A percentile compares a stretch with the other conserved stretches of the same genome.
Evolutionary conservation across 2,797 vertebrate species (phyloP).

Genomic region (Melanotaenia parkinsoni): DNA sequence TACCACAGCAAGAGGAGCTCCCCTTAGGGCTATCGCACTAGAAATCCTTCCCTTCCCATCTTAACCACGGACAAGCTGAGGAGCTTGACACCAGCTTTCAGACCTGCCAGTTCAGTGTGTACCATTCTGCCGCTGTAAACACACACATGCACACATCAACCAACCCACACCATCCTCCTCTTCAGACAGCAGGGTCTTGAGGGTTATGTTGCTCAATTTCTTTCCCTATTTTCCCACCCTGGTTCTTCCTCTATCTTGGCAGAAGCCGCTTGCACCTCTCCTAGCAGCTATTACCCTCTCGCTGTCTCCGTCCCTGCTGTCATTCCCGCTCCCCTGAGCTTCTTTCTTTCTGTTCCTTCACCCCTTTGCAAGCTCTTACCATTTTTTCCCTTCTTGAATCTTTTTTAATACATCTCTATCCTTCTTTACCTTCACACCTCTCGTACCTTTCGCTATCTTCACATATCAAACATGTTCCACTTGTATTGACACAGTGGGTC

Average conservation of each 20-base stretch:
- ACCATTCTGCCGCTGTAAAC: conserved; percentile 24
- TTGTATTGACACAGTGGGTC: conserved; percentile 26
- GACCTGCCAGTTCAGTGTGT: conserved; percentile 51
- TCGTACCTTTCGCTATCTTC: conserved; percentile 23
- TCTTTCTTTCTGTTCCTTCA: conserved; percentile 53
- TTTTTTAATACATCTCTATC: conserved; percentile 22
- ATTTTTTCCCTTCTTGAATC: conserved; percentile 51
- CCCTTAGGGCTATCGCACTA: conserved; percentile 46
- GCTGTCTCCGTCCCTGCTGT: conserved; percentile 53
- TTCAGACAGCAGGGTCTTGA: conserved; percentile 72
- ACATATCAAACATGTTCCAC: conserved; percentile 26
- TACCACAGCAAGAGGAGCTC: conserved; percentile 43
- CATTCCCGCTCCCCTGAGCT: conserved; percentile 55
- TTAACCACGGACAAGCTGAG: conserved; percentile 41
- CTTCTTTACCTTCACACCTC: conserved; percentile 32
- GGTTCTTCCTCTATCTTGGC: conserved; percentile 67
- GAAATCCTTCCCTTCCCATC: conserved; percentile 47
- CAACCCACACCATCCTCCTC: conserved; percentile 42
- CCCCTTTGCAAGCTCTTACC: conserved; percentile 42
- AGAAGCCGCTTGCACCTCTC: conserved; percentile 64
- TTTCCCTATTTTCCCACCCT: conserved; percentile 53
- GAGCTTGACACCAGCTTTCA: conserved; percentile 66
- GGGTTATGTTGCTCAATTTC: conserved; percentile 76
- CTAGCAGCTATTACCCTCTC: conserved; percentile 68
- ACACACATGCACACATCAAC: conserved; percentile 31